phyloP scores from a whole-genome alignment of 2,797 vertebrate species.

The Glossophaga mutica region DNA sequence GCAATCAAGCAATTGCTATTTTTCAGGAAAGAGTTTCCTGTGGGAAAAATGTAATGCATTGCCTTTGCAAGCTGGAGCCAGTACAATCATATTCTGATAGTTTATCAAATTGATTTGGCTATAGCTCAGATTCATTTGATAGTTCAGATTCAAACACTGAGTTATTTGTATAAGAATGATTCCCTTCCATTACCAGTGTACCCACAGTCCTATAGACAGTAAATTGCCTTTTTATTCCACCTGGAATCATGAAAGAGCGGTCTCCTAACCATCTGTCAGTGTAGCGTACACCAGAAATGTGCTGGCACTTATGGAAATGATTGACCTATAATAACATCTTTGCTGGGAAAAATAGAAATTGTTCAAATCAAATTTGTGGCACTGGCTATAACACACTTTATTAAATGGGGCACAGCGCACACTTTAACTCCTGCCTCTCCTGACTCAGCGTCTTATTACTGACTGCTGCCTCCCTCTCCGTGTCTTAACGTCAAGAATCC shows the following conservation, averaged over 20 bases:
- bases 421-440: slow-evolving; percentile 71
- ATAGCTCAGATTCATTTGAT: slow-evolving; percentile 81
- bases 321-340: slow-evolving; percentile 79
- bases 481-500: slow-evolving; percentile 28
- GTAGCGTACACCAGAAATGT: slow-evolving; percentile 64
- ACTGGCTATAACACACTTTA: slow-evolving; percentile 67
- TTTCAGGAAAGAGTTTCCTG: slow-evolving; percentile 73
- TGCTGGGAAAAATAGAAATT: slow-evolving; percentile 75
- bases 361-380: slow-evolving; percentile 71
- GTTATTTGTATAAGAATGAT: slow-evolving; percentile 82
- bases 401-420: slow-evolving; percentile 44
- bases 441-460: background rate
- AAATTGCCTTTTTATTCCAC: slow-evolving; percentile 82
- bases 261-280: slow-evolving; percentile 74
- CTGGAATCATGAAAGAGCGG: slow-evolving; percentile 75
- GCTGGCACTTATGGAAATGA: slow-evolving; percentile 79
- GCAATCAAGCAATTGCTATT: slow-evolving; percentile 55
- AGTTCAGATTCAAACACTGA: slow-evolving; percentile 81
- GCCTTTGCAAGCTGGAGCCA: slow-evolving; percentile 72
- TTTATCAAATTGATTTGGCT: slow-evolving; percentile 83
- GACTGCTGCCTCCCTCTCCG: slow-evolving; percentile 6
- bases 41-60: slow-evolving; percentile 71
- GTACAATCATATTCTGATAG: slow-evolving; percentile 74
- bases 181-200: slow-evolving; percentile 78
- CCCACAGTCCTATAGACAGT: slow-evolving; percentile 72